phyloP scores from a whole-genome alignment of 2,113 vertebrate species.

The Calypte anna region DNA sequence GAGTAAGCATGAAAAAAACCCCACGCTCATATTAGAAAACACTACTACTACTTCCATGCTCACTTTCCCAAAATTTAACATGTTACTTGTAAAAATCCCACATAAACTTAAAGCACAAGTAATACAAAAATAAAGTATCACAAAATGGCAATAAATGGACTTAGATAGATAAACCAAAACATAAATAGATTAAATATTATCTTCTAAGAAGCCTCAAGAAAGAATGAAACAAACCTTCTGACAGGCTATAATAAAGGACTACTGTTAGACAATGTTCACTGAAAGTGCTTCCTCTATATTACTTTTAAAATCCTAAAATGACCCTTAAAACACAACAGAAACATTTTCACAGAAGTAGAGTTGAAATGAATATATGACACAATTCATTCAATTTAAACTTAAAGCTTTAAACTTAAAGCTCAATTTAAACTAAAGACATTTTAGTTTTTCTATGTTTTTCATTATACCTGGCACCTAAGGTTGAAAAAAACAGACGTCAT shows the following conservation, averaged over 20 bases:
- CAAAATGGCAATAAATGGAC: not conserved
- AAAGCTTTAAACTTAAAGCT: not conserved
- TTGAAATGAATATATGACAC: not conserved
- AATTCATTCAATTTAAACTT: not conserved
- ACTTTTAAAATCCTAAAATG: not conserved
- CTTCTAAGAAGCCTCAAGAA: not conserved
- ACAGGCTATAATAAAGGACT: not conserved
- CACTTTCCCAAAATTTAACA: rapidly evolving
- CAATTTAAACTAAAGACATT: not conserved
- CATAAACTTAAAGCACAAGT: not conserved
- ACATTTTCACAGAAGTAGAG: not conserved
- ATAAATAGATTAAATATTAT: not conserved
- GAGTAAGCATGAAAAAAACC: not conserved
- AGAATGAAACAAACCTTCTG: not conserved
- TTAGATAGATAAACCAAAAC: not conserved
- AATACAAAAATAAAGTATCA: not conserved
- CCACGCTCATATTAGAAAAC: not conserved
- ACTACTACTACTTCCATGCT: not conserved
- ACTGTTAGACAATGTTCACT: not conserved
- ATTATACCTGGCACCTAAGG: not conserved
- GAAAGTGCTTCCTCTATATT: not conserved
- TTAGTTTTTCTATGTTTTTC: not conserved
- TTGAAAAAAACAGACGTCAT: not conserved
- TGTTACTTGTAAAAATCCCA: not conserved
- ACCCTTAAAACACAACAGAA: not conserved